Percentiles rank a stretch among this genome's conserved stretches.
Conservation (phyloP, 1,140 invertebrate genomes). For the Probaryconus sp. region DNA sequence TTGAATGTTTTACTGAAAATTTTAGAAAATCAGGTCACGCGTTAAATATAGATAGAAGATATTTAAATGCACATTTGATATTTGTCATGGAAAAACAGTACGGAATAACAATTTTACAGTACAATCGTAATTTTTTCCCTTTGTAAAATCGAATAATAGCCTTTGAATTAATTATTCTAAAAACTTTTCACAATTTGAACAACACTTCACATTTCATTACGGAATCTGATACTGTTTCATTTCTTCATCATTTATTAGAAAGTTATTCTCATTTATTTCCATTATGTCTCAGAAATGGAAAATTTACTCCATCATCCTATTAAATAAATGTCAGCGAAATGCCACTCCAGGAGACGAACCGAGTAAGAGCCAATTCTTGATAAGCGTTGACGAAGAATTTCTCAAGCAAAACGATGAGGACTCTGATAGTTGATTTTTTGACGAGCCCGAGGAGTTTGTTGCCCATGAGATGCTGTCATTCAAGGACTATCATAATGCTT, state of each 20-base stretch:
- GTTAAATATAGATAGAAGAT: too few species aligned
- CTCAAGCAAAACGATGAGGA: neutral
- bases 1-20: too few species aligned
- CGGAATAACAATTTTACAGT: too few species aligned
- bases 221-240: conserved; percentile 20
- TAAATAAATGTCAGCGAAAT: conserved; percentile 44
- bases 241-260: conserved; percentile 34
- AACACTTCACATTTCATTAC: too few species aligned
- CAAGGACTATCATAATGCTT: conserved; percentile 1
- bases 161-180: too few species aligned
- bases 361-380: conserved; percentile 29
- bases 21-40: too few species aligned
- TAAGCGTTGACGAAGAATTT: conserved; percentile 35
- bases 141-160: too few species aligned
- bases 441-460: neutral
- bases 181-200: too few species aligned
- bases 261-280: conserved; percentile 52
- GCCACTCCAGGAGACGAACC: conserved; percentile 11
- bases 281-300: conserved; percentile 39
- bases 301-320: conserved; percentile 51
- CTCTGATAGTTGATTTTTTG: conserved; percentile 13
- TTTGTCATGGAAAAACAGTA: too few species aligned
- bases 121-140: too few species aligned
- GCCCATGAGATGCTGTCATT: neutral
- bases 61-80: too few species aligned